These are phyloP conservation scores for Megaleporinus macrocephalus DNA, from an alignment of 2,113 vertebrate genomes.

Conservation along the genomic window DNA sequence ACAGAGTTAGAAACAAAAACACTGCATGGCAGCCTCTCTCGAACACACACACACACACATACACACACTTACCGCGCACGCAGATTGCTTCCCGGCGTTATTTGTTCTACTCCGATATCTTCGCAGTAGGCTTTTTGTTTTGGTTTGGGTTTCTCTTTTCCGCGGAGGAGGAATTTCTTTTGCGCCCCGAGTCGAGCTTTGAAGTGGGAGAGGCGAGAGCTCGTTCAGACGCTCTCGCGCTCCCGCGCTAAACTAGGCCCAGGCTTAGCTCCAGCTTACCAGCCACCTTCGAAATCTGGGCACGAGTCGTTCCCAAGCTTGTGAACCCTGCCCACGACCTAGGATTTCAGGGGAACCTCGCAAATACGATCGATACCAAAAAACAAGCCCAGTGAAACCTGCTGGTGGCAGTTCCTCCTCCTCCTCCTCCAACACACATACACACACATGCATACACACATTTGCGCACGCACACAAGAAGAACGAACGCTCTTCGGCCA, in stretches of 20 bases:
- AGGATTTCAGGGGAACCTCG: constrained; percentile 58
- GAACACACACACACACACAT: constrained; percentile 45
- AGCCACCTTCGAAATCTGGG: constrained; percentile 51
- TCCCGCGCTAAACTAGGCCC: constrained; percentile 52
- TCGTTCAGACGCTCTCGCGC: constrained; percentile 65
- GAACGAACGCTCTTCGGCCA: constrained; percentile 8
- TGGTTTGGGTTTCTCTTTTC: constrained; percentile 70
- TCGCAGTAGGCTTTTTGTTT: constrained; percentile 71
- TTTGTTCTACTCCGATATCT: constrained; percentile 74
- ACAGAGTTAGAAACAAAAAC: constrained; percentile 73
- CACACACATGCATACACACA: neutral
- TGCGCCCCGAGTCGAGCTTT: constrained; percentile 72
- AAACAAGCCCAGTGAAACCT: constrained; percentile 34
- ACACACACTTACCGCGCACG: constrained; percentile 38
- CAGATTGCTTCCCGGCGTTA: constrained; percentile 57
- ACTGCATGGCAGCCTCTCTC: constrained; percentile 76
- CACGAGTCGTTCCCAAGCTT: constrained; percentile 45
- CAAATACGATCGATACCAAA: constrained; percentile 74
- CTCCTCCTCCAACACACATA: constrained; percentile 22
- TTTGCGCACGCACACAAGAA: neutral
- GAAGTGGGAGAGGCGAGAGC: constrained; percentile 67
- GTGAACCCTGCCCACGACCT: constrained; percentile 33
- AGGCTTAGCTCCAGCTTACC: constrained; percentile 54
- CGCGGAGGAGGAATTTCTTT: constrained; percentile 65
- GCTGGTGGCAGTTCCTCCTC: constrained; percentile 15